Percentiles rank a stretch among this genome's conserved stretches.
phyloP scores from a whole-genome alignment of 2,888 invertebrate genomes.

The Coleophora flavipennella region DNA sequence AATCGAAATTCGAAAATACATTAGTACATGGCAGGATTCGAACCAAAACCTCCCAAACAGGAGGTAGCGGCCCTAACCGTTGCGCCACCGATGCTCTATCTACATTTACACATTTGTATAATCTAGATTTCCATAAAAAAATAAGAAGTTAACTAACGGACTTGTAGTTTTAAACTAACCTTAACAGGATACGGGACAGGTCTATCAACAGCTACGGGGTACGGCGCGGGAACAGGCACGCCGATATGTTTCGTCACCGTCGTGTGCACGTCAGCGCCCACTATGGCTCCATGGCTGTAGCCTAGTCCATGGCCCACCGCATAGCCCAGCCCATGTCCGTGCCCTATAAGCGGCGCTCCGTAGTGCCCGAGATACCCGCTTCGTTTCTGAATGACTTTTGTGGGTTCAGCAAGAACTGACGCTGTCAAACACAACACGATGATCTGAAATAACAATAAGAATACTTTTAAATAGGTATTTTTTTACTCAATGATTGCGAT shows the following conservation, averaged over 20 bases:
- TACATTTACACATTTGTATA: too few species aligned
- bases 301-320: slow-evolving; percentile 19
- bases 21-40: too few species aligned
- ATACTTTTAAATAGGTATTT: too few species aligned
- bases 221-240: slow-evolving; percentile 61
- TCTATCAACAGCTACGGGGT: slow-evolving; percentile 61
- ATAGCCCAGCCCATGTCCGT: slow-evolving; percentile 18
- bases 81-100: too few species aligned
- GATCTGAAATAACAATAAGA: slow-evolving; percentile 42
- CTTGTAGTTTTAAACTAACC: slow-evolving; percentile 20
- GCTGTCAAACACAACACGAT: slow-evolving; percentile 44
- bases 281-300: slow-evolving; percentile 26
- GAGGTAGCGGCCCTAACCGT: too few species aligned
- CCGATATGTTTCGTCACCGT: slow-evolving; percentile 66
- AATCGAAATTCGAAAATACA: too few species aligned
- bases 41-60: too few species aligned
- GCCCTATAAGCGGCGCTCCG: slow-evolving; percentile 24
- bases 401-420: slow-evolving; percentile 55
- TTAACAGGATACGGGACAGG: slow-evolving; percentile 60
- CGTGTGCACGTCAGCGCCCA: slow-evolving; percentile 63
- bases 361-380: slow-evolving; percentile 56
- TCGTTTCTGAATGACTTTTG: slow-evolving; percentile 58
- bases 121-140: too few species aligned
- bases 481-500: too few species aligned
- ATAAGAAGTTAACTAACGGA: too few species aligned